A percentile compares a stretch with the other conserved stretches of the same genome.
These are phyloP conservation scores for Eupithecia centaureata DNA, from an alignment of 2,888 invertebrate species.

Conservation along the genomic window DNA sequence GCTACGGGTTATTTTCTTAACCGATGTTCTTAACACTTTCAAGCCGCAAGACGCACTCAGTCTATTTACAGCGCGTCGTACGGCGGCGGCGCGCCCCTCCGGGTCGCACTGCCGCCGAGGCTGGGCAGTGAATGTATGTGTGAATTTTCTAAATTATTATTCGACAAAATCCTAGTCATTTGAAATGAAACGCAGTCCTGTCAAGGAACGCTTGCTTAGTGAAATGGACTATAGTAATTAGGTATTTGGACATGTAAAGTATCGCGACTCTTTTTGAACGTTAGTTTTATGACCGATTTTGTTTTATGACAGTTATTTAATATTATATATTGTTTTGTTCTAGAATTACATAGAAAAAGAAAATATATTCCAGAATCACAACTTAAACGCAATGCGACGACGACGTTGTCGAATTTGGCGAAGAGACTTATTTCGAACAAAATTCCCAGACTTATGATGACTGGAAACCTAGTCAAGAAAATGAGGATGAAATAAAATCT, in stretches of 20 bases:
- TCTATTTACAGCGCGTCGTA: too few relatives aligned
- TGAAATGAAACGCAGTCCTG: too few relatives aligned
- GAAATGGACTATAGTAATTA: slow-evolving; percentile 6
- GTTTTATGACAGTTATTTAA: neutral
- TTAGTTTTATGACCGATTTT: slow-evolving; percentile 2
- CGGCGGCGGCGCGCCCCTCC: too few relatives aligned
- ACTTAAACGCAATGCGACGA: slow-evolving; percentile 3
- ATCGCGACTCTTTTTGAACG: slow-evolving; percentile 6
- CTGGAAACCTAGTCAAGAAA: neutral
- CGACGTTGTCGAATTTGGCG: slow-evolving; percentile 4
- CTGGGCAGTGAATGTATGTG: too few relatives aligned
- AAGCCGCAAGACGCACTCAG: too few relatives aligned
- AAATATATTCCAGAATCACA: slow-evolving; percentile 1
- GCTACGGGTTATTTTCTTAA: too few relatives aligned
- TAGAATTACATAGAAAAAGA: slow-evolving; percentile 1
- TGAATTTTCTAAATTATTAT: too few relatives aligned
- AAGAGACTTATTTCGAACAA: neutral
- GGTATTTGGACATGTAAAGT: slow-evolving; percentile 4
- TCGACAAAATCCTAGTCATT: too few relatives aligned
- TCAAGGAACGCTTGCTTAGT: too few relatives aligned
- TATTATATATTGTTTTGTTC: neutral
- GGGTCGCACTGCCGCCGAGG: too few relatives aligned
- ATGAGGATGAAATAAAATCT: slow-evolving; percentile 1
- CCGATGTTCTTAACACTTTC: too few relatives aligned
- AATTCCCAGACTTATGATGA: slow-evolving; percentile 1